Evolutionary conservation across 1,140 invertebrate genomes (phyloP), one percentile per base, ranked within the genome.

Genomic region (Bombus vancouverensis): DNA sequence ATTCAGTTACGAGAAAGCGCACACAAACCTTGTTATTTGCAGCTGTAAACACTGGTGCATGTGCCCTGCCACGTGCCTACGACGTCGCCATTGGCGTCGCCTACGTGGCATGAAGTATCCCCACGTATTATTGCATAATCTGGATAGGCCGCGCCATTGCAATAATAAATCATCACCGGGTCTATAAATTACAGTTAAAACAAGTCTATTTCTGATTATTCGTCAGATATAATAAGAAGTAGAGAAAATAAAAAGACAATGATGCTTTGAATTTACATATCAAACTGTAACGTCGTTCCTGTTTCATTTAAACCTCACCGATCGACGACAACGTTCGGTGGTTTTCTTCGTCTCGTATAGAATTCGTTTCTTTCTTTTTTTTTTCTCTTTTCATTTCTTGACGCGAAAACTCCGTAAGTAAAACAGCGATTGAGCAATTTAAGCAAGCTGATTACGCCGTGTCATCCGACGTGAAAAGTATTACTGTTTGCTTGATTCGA

Each of bases 31-130:
- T 15, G 34, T 22, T 25, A 71, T 22, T 32, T 15, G 73, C 59
- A 13, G 68, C 53, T 79, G 70, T 91, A 84, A 87, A 87, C 85
- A 81, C 65, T 75, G 59, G 47, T 53, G 81, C 89, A 93, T 87
- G 88, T 91, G 89, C 82, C 72, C 13, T 73, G 89, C 85, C 87
- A 91, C 86, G 93, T 94, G 88, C 89, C 87, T 65, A 37, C 53
- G 44, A 44, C 76, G 53, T 78, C 73, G 66, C 74, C 75, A 83
- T 76, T 53, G 44, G 28, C 62, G 59, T 81, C 72, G 65, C 34
- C 79, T 82, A 87, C 73, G 82, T 77, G 92, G 81, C 82, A 92
- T 71, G 42, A 81, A 28, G 90, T 82, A 79, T 87, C 44, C 84
- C 39, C 74, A 57, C 65, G 77, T 66, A 81, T 73, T 65, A 53